Base-by-base conservation (phyloP, 1,140 invertebrate species). In the Bombus fervidus region DNA sequence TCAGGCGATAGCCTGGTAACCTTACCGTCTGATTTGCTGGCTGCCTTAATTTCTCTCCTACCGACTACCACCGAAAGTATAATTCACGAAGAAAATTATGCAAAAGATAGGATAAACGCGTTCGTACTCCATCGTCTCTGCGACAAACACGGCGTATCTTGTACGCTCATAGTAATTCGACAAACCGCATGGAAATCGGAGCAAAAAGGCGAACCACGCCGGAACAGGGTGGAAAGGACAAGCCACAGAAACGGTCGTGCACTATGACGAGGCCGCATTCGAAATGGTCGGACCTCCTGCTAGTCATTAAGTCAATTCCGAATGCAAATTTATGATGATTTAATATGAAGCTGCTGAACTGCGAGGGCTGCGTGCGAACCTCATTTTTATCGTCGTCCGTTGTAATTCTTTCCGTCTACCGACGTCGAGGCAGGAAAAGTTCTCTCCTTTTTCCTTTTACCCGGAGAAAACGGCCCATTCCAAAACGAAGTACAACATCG, bases 291-390 rank as follows among this genome's bases (percentile, higher is more conserved):
- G 81, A 91, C 85, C 86, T 90, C 68, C 81, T 89, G 86, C 80
- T 76, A 89, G 89, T 92, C 91, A 89, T 92, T 91, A 93, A 85
- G 82, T 87, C 87, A 92, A 93, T 93, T 91, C 89, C 72, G 75
- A 69, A 93, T 93, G 92, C 91, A 93, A 92, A 92, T 93, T 92
- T 92, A 93, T 93, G 91, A 92, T 91, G 91, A 92, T 92, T 91
- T 89, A 92, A 92, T 92, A 93, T 90, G 82, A 90, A 89, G 89
- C 81, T 47, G 41, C 34, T 84, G 82, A 91, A 88, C 73, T 85
- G 75, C 39, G n/a, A 74, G 86, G 69, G 75, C 87, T n/a, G 43
- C 59, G 73, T 28, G 81, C 73, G 25, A 64, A 34, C 25, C 74
- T 57, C 87, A 83, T 88, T 91, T 86, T 78, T 78, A 82, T 74